These are phyloP conservation scores for Ophion obscuratus DNA, from an alignment of 2,888 invertebrate species.

Conservation along the genomic window DNA sequence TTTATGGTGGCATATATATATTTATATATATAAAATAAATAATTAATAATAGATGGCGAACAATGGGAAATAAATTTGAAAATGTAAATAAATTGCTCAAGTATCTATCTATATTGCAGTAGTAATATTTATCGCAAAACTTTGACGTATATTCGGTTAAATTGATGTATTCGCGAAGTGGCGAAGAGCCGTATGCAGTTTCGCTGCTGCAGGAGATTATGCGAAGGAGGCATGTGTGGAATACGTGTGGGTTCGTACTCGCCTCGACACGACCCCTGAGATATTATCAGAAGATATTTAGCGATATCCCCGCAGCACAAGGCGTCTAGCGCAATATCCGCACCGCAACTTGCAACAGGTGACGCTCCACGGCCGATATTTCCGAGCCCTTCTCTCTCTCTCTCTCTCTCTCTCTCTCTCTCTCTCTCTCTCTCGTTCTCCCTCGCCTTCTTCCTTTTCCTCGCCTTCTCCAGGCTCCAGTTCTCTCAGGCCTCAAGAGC, in stretches of 20 bases:
- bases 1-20: too few species aligned
- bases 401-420: slow-evolving; percentile 20
- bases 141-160: too few species aligned
- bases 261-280: slow-evolving; percentile 49
- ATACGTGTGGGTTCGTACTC: slow-evolving; percentile 9
- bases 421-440: slow-evolving; percentile 9
- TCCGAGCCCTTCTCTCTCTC: slow-evolving; percentile 57
- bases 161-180: too few species aligned
- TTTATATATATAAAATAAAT: too few species aligned
- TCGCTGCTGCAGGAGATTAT: background rate
- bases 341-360: slow-evolving; percentile 65
- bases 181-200: slow-evolving; percentile 52
- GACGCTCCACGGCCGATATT: slow-evolving; percentile 65
- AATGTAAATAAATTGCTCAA: too few species aligned
- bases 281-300: slow-evolving; percentile 75
- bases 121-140: too few species aligned
- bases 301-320: slow-evolving; percentile 67
- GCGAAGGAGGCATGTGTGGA: background rate
- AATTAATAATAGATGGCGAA: too few species aligned
- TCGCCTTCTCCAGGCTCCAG: slow-evolving; percentile 19
- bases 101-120: too few species aligned
- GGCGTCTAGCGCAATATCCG: slow-evolving; percentile 48
- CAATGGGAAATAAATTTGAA: too few species aligned
- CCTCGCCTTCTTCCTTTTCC: slow-evolving; percentile 22
- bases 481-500: slow-evolving; percentile 7